These are phyloP conservation scores for Tetragonisca angustula DNA, from an alignment of 2,888 invertebrate species.

Conservation along the genomic window DNA sequence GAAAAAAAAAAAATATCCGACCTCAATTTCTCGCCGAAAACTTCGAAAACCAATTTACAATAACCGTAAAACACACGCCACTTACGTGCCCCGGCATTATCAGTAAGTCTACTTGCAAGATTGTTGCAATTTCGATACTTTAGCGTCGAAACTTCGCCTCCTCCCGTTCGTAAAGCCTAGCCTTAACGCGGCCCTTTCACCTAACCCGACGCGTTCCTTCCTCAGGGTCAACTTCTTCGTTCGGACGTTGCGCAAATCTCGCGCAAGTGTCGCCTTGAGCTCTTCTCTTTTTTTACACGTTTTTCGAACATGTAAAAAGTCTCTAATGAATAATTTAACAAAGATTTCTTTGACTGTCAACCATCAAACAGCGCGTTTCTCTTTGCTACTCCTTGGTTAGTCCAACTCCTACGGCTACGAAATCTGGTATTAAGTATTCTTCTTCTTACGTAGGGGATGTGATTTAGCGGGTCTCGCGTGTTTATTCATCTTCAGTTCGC, in stretches of 20 bases:
- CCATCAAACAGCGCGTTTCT: too few species aligned
- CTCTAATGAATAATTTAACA: too few species aligned
- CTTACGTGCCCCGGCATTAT: constrained; percentile 3
- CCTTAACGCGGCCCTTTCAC: neutral
- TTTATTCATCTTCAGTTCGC: constrained; percentile 36
- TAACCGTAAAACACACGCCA: constrained; percentile 9
- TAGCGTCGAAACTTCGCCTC: neutral
- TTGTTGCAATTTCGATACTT: constrained; percentile 12
- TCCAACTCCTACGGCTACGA: too few species aligned
- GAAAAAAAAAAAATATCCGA: neutral
- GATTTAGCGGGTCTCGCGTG: constrained; percentile 15
- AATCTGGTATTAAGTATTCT: too few species aligned
- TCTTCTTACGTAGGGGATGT: neutral
- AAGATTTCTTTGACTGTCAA: too few species aligned
- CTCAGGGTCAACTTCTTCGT: neutral
- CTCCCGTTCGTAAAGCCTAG: neutral
- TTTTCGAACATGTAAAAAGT: too few species aligned
- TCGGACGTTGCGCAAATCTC: neutral
- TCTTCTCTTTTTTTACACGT: too few species aligned
- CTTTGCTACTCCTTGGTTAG: too few species aligned
- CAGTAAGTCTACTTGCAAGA: neutral
- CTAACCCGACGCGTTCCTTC: neutral
- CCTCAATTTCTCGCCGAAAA: neutral
- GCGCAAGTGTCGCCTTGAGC: too few species aligned
- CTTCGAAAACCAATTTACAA: neutral